Evolutionary conservation across 1,140 invertebrate genomes (phyloP).

Genomic region (Sweltsa coloradensis): DNA sequence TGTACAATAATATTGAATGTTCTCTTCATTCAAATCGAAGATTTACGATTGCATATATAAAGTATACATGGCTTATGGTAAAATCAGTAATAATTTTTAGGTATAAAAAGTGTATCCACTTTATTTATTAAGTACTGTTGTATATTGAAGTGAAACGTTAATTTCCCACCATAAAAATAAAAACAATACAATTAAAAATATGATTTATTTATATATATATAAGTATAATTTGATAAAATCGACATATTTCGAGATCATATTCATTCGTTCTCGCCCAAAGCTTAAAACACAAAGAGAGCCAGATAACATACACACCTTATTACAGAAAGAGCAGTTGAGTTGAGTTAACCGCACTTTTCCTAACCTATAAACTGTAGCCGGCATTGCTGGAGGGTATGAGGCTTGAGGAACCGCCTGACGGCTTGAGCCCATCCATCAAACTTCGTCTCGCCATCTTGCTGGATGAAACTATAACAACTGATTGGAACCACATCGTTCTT

Average conservation of each 20-base stretch:
- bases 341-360: neutral
- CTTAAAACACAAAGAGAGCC: neutral
- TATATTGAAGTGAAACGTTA: neutral
- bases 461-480: too few relatives aligned
- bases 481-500: too few relatives aligned
- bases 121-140: neutral
- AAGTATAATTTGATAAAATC: neutral
- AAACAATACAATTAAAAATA: neutral
- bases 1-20: too few relatives aligned
- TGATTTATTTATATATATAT: slow-evolving; percentile 6
- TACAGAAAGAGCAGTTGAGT: neutral
- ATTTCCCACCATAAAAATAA: too few relatives aligned
- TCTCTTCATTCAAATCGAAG: too few relatives aligned
- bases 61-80: neutral
- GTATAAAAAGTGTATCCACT: neutral
- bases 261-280: neutral
- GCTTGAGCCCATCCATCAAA: too few relatives aligned
- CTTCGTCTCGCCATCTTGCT: too few relatives aligned
- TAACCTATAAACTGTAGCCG: neutral
- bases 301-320: neutral
- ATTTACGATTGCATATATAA: neutral
- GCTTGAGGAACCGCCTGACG: too few relatives aligned
- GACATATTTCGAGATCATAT: neutral
- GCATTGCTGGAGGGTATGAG: slow-evolving; percentile 1
- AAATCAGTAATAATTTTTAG: neutral